Conservation (phyloP, 2,888 invertebrate genomes). For the Drosophila anomelani region DNA sequence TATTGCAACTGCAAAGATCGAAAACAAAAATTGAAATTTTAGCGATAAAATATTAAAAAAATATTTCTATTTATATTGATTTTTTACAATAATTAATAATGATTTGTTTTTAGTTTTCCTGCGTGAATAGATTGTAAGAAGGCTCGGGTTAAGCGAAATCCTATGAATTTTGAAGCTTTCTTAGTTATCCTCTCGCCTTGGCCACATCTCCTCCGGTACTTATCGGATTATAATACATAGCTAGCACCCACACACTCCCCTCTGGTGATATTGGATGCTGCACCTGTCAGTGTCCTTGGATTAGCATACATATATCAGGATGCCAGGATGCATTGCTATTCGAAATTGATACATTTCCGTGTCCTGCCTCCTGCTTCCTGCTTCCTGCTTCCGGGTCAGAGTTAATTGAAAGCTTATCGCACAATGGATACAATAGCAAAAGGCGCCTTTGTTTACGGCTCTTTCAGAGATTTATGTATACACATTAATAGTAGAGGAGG, state of each 20-base stretch:
- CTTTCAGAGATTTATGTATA: conserved; percentile 4
- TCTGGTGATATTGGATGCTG: neutral
- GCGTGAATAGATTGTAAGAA: neutral
- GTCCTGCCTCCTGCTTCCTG: neutral
- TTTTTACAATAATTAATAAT: too few species aligned
- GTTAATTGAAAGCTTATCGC: conserved; percentile 60
- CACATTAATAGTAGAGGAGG: neutral
- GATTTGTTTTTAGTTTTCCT: neutral
- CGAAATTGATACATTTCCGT: conserved; percentile 11
- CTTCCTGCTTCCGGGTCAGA: conserved; percentile 13
- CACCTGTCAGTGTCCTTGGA: conserved; percentile 14
- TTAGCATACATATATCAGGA: conserved; percentile 10
- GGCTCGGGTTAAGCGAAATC: neutral
- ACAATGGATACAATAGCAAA: conserved; percentile 18
- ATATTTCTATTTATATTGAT: too few species aligned
- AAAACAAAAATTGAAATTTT: neutral
- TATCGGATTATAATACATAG: neutral
- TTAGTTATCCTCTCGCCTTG: neutral
- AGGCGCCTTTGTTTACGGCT: conserved; percentile 24
- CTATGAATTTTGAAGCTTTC: neutral
- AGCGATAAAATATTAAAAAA: neutral
- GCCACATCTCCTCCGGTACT: neutral
- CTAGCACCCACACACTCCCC: neutral
- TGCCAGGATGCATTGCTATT: conserved; percentile 7
- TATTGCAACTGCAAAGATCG: conserved; percentile 14